Base-by-base conservation (phyloP, 2,113 vertebrate genomes). In the Erythrolamprus reginae region DNA sequence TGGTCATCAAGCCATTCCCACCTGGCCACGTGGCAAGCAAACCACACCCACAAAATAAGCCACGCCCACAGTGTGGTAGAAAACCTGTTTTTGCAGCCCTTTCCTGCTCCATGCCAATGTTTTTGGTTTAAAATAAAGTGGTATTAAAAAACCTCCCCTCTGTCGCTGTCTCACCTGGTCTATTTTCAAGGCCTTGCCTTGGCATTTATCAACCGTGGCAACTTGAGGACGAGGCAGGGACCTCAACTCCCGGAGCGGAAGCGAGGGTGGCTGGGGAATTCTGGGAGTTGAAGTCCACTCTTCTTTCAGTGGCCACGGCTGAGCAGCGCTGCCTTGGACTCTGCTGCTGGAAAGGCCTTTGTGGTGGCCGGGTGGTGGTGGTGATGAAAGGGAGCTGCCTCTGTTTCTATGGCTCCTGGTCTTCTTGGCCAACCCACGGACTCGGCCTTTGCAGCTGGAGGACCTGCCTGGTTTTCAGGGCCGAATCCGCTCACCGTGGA, bases 341-440 rank as follows among this genome's bases (percentile, higher is more conserved):
- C 58, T 47, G 50, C 50, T 87, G 10, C 86, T n/a, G n/a, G 91
- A 93, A 53, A 47, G 84, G n/a, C 56, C 28, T 10, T 52, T 89
- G 50, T 23, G 23, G 15, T 10, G 6, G 1, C n/a, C n/a, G n/a
- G 58, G 26, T 77, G 50, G 50, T 89, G 13, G 42, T 21, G 47
- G n/a, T 24, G 58, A 24, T 84, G 10, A 55, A 85, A 84, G n/a
- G 38, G 1, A 86, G 42, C 47, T 61, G 2, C 12, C 52, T 89
- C 42, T 65, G 56, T 86, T 65, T 51, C 53, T 51, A 38, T 3
- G 24, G 51, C 84, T 56, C 86, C 8, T 0, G n/a, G 1, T 15
- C 1, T 87, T 17, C 2, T 85, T 89, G 92, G 91, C 92, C 91
- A 91, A 91, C 92, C 88, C 86, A 87, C 91, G 91, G 92, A 33